Evolutionary conservation across 2,113 vertebrate species (phyloP).

Genomic region (Dolichallabes microphthalmus): DNA sequence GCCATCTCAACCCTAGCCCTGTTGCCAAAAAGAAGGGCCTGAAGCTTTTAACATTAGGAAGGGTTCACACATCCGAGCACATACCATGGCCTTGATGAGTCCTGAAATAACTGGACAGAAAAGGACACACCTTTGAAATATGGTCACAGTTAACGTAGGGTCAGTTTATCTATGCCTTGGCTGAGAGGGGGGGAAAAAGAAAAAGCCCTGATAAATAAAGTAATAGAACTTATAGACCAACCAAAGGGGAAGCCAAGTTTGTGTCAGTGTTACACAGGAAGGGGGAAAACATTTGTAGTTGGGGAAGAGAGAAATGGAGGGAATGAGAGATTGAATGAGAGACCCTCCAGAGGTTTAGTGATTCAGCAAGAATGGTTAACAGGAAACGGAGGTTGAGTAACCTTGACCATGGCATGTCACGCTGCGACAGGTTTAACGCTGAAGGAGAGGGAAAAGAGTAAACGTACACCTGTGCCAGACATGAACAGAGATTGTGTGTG

Average conservation of each 20-base stretch:
- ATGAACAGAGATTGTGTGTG: conserved; percentile 49
- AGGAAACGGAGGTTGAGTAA: conserved; percentile 80
- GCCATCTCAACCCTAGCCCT: conserved; percentile 58
- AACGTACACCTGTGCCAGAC: conserved; percentile 84
- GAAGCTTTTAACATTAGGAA: conserved; percentile 58
- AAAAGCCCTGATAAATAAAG: neutral
- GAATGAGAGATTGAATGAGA: neutral
- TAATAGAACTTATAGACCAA: neutral
- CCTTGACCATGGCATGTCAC: conserved; percentile 32
- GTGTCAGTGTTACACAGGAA: conserved; percentile 2
- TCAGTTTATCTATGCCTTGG: conserved; percentile 4
- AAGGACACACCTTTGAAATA: conserved; percentile 21
- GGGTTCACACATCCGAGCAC: neutral
- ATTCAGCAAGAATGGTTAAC: conserved; percentile 78
- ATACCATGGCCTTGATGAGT: conserved; percentile 30
- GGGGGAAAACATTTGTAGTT: neutral
- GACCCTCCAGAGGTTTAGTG: conserved; percentile 77
- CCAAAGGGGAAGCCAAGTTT: neutral
- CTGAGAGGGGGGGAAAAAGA: neutral
- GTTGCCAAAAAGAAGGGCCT: conserved; percentile 62
- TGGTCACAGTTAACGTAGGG: conserved; percentile 11
- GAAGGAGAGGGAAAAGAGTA: conserved; percentile 69
- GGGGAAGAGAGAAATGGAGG: conserved; percentile 2
- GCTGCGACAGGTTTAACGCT: neutral
- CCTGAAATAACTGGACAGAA: conserved; percentile 26